These are phyloP conservation scores for Hermetia illucens DNA, from an alignment of 1,140 invertebrate species.

Conservation along the genomic window DNA sequence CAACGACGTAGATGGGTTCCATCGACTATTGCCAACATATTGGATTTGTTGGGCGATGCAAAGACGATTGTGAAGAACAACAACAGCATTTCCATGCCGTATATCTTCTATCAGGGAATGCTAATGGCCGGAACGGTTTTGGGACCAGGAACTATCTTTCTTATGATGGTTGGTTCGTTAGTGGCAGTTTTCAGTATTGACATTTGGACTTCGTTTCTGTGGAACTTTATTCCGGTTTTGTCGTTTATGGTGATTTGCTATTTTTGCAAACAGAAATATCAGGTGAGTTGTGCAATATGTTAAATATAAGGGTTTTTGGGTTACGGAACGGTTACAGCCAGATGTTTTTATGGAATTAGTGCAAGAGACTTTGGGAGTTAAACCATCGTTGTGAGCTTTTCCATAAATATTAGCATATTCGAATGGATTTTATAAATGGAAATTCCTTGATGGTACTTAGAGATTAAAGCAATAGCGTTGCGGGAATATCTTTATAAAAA, in stretches of 20 bases:
- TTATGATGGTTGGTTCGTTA: constrained; percentile 83
- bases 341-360: not conserved
- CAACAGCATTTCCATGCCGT: constrained; percentile 70
- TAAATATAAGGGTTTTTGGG: not conserved
- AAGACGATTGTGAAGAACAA: constrained; percentile 64
- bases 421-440: no score
- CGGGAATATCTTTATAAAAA: no score
- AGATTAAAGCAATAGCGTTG: no score
- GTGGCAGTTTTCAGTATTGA: constrained; percentile 64
- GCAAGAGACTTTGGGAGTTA: no score
- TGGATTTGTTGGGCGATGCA: constrained; percentile 63
- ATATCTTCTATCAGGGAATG: constrained; percentile 67
- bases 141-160: constrained; percentile 59
- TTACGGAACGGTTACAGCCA: not conserved
- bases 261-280: constrained; percentile 51
- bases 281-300: constrained; percentile 33
- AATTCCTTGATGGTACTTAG: no score
- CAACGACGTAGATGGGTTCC: constrained; percentile 79
- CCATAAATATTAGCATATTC: no score
- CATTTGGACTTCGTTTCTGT: constrained; percentile 63
- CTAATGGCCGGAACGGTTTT: constrained; percentile 33
- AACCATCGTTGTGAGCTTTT: no score
- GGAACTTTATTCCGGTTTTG: constrained; percentile 61
- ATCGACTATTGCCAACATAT: constrained; percentile 77
- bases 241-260: constrained; percentile 65